A percentile compares a stretch with the other conserved stretches of the same genome.
phyloP scores from a whole-genome alignment of 2,797 vertebrate genomes.

The Erithacus rubecula region DNA sequence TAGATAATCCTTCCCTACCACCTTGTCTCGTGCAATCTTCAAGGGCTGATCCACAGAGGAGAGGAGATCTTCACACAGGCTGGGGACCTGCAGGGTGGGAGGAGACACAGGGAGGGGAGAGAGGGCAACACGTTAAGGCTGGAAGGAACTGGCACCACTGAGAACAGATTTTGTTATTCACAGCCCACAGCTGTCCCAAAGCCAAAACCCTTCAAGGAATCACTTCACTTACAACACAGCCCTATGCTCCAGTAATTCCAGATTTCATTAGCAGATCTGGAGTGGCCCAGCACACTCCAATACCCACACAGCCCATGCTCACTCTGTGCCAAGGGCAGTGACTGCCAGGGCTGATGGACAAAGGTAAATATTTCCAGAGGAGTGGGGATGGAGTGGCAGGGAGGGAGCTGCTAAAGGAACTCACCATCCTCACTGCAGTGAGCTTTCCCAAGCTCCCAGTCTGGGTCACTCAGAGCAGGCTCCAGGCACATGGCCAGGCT shows the following conservation, averaged over 20 bases:
- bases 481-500: slow-evolving; percentile 53
- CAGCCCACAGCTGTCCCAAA: neutral
- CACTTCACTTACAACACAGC: neutral
- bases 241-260: neutral
- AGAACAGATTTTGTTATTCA: neutral
- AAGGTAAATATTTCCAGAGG: slow-evolving; percentile 63
- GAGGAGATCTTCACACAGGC: slow-evolving; percentile 96
- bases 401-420: slow-evolving; percentile 52
- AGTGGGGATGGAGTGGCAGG: slow-evolving; percentile 31
- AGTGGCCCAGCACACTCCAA: slow-evolving; percentile 46
- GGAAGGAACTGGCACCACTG: neutral
- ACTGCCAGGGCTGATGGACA: neutral
- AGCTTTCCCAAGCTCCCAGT: slow-evolving; percentile 38
- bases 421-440: neutral
- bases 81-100: slow-evolving; percentile 83
- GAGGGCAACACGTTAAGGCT: neutral
- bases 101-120: neutral
- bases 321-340: slow-evolving; percentile 19
- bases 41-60: slow-evolving; percentile 98
- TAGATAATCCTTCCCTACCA: slow-evolving; percentile 97
- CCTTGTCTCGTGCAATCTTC: slow-evolving; percentile 97
- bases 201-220: neutral
- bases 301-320: neutral
- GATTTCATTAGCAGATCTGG: slow-evolving; percentile 1
- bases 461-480: slow-evolving; percentile 37